Conservation (phyloP, 2,113 vertebrate species). For the Rhizomys pruinosus region DNA sequence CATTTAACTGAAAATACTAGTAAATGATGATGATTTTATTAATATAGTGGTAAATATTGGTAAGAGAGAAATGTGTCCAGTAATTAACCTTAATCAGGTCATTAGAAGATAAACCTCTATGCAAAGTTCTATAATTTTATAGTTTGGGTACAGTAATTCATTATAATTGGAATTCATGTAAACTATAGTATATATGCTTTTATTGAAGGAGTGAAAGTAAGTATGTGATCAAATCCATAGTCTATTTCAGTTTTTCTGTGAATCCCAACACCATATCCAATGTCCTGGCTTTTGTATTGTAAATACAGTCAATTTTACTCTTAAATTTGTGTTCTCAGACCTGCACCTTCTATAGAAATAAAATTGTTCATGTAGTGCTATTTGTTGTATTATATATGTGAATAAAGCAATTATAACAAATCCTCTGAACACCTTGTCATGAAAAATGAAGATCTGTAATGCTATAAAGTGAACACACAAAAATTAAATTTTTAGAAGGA, state of each 20-base stretch:
- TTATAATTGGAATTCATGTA: conserved; percentile 58
- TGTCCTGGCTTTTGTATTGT: conserved; percentile 34
- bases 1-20: conserved; percentile 24
- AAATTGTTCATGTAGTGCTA: conserved; percentile 11
- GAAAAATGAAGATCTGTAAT: conserved; percentile 52
- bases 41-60: conserved; percentile 25
- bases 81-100: conserved; percentile 45
- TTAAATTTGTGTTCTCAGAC: conserved; percentile 49
- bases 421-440: background rate
- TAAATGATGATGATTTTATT: conserved; percentile 44
- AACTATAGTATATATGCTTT: conserved; percentile 48
- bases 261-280: conserved; percentile 40
- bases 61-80: conserved; percentile 43
- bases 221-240: conserved; percentile 59
- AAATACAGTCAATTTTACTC: conserved; percentile 47
- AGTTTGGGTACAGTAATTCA: conserved; percentile 46
- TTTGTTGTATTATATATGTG: background rate
- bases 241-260: conserved; percentile 54
- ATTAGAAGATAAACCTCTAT: conserved; percentile 56
- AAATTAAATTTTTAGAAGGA: conserved; percentile 45
- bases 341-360: background rate
- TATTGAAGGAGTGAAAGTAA: conserved; percentile 49
- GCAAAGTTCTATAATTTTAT: conserved; percentile 57
- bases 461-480: conserved; percentile 36
- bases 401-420: background rate